These are phyloP conservation scores for Acanthiza pusilla DNA, from an alignment of 2,797 vertebrate species.

Conservation along the genomic window DNA sequence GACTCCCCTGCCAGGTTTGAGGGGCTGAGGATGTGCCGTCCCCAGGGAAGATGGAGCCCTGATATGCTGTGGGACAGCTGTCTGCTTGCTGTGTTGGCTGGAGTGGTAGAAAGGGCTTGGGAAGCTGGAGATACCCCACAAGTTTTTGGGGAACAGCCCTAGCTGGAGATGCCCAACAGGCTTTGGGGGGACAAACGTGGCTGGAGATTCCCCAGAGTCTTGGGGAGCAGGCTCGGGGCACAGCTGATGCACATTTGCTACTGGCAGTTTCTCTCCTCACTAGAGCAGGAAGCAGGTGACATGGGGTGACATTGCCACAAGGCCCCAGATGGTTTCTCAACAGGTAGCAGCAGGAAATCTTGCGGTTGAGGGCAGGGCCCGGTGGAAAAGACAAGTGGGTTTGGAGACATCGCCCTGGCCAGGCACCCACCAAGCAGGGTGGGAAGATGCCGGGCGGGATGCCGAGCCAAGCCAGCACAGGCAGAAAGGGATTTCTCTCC, in stretches of 20 bases:
- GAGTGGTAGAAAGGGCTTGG: not conserved
- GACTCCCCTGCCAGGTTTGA: not conserved
- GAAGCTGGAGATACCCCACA: not conserved
- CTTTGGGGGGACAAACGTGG: not conserved
- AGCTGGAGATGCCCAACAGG: not conserved
- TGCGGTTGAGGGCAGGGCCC: not conserved
- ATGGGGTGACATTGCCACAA: not conserved
- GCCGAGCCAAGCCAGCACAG: accelerated
- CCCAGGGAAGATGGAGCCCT: not conserved
- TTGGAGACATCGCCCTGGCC: accelerated
- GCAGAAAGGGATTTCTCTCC: not conserved
- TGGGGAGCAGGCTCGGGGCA: accelerated
- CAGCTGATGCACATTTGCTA: accelerated
- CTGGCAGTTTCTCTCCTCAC: accelerated
- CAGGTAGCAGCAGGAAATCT: slow-evolving; percentile 30
- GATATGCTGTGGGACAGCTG: accelerated
- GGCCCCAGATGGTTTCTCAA: not conserved
- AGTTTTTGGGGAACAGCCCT: not conserved
- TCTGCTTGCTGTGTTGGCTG: accelerated
- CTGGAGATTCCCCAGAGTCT: not conserved
- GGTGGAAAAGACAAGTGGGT: not conserved
- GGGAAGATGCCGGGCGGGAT: not conserved
- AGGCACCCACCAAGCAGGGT: not conserved
- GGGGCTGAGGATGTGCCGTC: accelerated
- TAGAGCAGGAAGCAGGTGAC: not conserved